Percentiles rank a stretch among this genome's conserved stretches.
phyloP scores from a whole-genome alignment of 2,888 invertebrate genomes.

The Formica aserva region DNA sequence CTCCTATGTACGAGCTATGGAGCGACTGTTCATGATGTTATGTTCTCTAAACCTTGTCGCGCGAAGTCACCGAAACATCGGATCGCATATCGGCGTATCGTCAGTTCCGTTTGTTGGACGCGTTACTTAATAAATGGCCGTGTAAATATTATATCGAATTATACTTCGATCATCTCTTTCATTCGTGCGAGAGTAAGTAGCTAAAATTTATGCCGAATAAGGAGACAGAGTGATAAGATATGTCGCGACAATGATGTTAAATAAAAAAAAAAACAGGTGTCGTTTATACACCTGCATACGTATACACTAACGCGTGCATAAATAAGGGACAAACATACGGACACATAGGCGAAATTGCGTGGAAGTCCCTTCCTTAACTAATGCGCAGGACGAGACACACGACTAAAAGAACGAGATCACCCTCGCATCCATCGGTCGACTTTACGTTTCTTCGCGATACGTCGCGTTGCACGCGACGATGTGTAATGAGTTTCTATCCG shows the following conservation, averaged over 20 bases:
- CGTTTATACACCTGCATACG: constrained; percentile 10
- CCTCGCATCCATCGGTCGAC: constrained; percentile 59
- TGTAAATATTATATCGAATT: constrained; percentile 71
- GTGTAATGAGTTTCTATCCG: constrained; percentile 61
- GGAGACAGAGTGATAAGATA: constrained; percentile 44
- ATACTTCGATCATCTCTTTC: constrained; percentile 60
- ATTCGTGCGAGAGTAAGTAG: constrained; percentile 59
- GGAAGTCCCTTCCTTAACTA: background rate
- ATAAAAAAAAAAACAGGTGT: constrained; percentile 21
- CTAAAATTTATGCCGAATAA: constrained; percentile 49
- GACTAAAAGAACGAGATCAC: constrained; percentile 26
- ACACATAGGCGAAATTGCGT: constrained; percentile 4
- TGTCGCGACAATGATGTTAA: constrained; percentile 47
- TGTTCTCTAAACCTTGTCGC: background rate
- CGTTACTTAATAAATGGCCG: constrained; percentile 49
- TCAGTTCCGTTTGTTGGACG: constrained; percentile 60
- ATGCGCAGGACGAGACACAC: constrained; percentile 15
- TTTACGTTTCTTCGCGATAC: constrained; percentile 50
- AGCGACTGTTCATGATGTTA: background rate
- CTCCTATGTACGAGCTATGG: background rate
- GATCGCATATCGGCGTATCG: constrained; percentile 63
- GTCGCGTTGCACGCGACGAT: constrained; percentile 58
- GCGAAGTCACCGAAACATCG: constrained; percentile 37
- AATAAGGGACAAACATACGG: constrained; percentile 7
- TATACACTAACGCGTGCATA: constrained; percentile 23